These are phyloP conservation scores for Eciton burchellii DNA, from an alignment of 1,140 invertebrate species.

Conservation along the genomic window DNA sequence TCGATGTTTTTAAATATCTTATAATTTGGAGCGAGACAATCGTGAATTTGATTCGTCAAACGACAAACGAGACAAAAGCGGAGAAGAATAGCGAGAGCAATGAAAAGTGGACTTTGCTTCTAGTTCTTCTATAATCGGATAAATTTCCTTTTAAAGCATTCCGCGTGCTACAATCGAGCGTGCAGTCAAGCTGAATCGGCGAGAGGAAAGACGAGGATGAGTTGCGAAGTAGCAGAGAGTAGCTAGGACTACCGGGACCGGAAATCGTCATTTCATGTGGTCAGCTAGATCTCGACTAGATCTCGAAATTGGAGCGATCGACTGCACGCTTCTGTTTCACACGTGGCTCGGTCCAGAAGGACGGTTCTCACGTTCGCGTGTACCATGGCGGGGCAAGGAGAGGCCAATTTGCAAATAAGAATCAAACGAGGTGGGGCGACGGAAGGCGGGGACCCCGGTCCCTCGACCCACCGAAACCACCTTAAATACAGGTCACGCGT, in stretches of 20 bases:
- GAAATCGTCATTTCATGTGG: slow-evolving; percentile 45
- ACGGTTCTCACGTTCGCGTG: slow-evolving; percentile 77
- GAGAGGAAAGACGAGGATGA: slow-evolving; percentile 5
- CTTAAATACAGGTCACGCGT: slow-evolving; percentile 78
- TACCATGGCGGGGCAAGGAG: slow-evolving; percentile 30
- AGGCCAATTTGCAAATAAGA: slow-evolving; percentile 66
- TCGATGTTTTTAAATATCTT: not conserved
- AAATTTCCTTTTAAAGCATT: slow-evolving; percentile 22
- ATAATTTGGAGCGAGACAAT: not conserved
- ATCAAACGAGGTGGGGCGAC: slow-evolving; percentile 22
- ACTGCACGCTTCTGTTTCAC: slow-evolving; percentile 40
- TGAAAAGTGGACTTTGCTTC: not conserved
- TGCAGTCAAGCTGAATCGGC: slow-evolving; percentile 29
- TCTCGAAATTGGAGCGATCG: slow-evolving; percentile 52
- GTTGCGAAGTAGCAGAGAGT: slow-evolving; percentile 23
- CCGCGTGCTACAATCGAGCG: slow-evolving; percentile 13
- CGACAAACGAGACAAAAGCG: not conserved
- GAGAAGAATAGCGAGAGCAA: not conserved
- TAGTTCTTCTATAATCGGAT: too few species aligned
- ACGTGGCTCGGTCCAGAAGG: slow-evolving; percentile 36
- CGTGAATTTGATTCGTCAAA: not conserved
- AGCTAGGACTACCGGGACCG: slow-evolving; percentile 21
- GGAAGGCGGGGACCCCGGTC: slow-evolving; percentile 4
- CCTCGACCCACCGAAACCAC: slow-evolving; percentile 28
- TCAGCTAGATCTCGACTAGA: slow-evolving; percentile 32